phyloP scores from a whole-genome alignment of 2,797 vertebrate species.

The Sebastes goodei region DNA sequence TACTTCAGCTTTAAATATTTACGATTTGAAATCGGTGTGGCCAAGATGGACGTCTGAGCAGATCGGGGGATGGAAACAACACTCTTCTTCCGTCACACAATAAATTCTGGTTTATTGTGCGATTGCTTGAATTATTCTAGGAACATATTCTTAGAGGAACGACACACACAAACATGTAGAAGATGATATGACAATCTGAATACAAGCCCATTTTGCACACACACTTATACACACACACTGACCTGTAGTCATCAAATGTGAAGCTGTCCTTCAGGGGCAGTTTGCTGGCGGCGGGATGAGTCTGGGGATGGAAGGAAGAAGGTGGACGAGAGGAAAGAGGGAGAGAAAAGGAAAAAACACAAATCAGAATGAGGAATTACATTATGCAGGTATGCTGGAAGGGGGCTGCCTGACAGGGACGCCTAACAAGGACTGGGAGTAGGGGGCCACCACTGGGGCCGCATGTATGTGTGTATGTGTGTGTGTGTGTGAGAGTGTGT shows the following conservation, averaged over 20 bases:
- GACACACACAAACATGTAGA: not conserved
- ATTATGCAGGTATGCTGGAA: conserved; percentile 81
- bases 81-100: too few relatives aligned
- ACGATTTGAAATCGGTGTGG: too few relatives aligned
- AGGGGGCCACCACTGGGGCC: conserved; percentile 71
- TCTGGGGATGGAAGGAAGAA: conserved; percentile 85
- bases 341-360: conserved; percentile 53
- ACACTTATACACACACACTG: conserved; percentile 67
- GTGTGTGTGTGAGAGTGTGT: conserved; percentile 18
- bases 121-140: not conserved
- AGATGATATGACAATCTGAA: not conserved
- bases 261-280: conserved; percentile 97
- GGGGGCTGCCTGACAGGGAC: conserved; percentile 85
- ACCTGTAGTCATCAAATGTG: conserved; percentile 99
- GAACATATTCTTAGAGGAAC: not conserved
- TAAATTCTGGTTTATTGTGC: too few relatives aligned
- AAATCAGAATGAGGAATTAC: conserved; percentile 91
- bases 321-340: conserved; percentile 14
- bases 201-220: conserved; percentile 53
- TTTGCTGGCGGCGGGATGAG: conserved; percentile 95
- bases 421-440: conserved; percentile 93
- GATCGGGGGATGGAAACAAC: too few relatives aligned
- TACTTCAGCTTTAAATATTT: too few relatives aligned
- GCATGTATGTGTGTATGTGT: not conserved
- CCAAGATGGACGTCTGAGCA: too few relatives aligned